These are phyloP conservation scores for Ips nitidus DNA, from an alignment of 1,140 invertebrate genomes.

Conservation along the genomic window DNA sequence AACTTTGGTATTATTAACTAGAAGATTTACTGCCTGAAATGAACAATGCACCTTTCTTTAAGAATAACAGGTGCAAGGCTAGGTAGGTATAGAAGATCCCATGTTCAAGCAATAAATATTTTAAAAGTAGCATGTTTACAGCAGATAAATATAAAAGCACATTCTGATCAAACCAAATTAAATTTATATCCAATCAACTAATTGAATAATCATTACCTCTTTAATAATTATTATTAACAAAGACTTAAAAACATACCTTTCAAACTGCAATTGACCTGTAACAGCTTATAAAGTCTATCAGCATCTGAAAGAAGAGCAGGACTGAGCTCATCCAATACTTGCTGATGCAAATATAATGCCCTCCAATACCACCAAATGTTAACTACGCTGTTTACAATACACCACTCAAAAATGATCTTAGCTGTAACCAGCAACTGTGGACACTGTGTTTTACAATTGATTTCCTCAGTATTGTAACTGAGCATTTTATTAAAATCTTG, in stretches of 20 bases:
- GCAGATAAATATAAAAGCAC: too few relatives aligned
- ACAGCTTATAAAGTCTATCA: slow-evolving; percentile 58
- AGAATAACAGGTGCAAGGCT: too few relatives aligned
- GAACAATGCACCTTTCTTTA: too few relatives aligned
- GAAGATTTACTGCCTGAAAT: too few relatives aligned
- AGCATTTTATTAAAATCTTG: slow-evolving; percentile 55
- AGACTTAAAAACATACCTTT: slow-evolving; percentile 31
- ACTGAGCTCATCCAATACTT: slow-evolving; percentile 71
- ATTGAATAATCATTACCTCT: too few relatives aligned
- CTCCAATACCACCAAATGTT: slow-evolving; percentile 75
- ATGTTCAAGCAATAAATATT: too few relatives aligned
- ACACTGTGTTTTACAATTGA: slow-evolving; percentile 65
- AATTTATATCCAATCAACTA: too few relatives aligned
- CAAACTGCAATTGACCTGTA: slow-evolving; percentile 47
- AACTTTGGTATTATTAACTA: too few relatives aligned
- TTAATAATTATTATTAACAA: not conserved
- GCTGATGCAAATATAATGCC: slow-evolving; percentile 71
- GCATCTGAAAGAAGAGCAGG: slow-evolving; percentile 64
- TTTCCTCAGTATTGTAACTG: slow-evolving; percentile 61
- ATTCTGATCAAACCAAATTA: too few relatives aligned
- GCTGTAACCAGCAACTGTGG: slow-evolving; percentile 66
- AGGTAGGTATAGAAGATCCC: too few relatives aligned
- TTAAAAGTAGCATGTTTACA: too few relatives aligned
- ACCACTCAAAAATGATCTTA: slow-evolving; percentile 62
- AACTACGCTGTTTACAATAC: slow-evolving; percentile 45